Base-by-base conservation (phyloP, 2,888 invertebrate species). In the Rhaphigaster nebulosa region DNA sequence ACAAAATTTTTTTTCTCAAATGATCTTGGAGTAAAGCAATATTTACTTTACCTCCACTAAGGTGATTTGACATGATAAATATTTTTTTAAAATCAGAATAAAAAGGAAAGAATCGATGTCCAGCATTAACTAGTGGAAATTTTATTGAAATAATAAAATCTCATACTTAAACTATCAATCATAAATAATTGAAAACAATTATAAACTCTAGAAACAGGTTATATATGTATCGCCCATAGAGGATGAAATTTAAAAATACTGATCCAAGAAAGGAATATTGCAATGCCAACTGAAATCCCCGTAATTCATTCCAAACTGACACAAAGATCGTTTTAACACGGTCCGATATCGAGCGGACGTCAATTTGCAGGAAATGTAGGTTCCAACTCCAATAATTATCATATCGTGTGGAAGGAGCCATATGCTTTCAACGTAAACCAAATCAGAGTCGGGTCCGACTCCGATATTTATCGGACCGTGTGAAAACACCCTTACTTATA, bases 1-100 rank as follows among this genome's bases (percentile, higher is more conserved):
- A 96, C 89, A 98, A 94, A 84, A 99, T 94, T 93, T 98, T 97
- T 92, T 96, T 97, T 93, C 96, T 95, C 91, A 96, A 96, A 13
- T 95, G 94, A 93, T 97, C 96, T 94, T 97, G 97, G 89, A 98
- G 94, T 91, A 96, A 93, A 87, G 96, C 96, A 80, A 98, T 95
- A 93, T 98, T 97, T 70, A 97, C 95, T 93, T 96, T 95, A 23
- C 96, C 96, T 91, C 96, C 96, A 88, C 96, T 95, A 91, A 97
- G 95, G 94, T 97, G 96, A 41, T 94, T 92, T 0, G 96, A 95
- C 93, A 93, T 93, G 5, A 29, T 92, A 29, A 29, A 76, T 23
- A 26, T 54, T 56, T 70, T 1, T 41, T 80, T 84, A 38, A 8
- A 76, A 20, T 76, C 38, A 76, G 23, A 38, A 34, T 76, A 20